Evolutionary conservation across 2,797 vertebrate species (phyloP).

Genomic region (Phoxinus dragarum): DNA sequence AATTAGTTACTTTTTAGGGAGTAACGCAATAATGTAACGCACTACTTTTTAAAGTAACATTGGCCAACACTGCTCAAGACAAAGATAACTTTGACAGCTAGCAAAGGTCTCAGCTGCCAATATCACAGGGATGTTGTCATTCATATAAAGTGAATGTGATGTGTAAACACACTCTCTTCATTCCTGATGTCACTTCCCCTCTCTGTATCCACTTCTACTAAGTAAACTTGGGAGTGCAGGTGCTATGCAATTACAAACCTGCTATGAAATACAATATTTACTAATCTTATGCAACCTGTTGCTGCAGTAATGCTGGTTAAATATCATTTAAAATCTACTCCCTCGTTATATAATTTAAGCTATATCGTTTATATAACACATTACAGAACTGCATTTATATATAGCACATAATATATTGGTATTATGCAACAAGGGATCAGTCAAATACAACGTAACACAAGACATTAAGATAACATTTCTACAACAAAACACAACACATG

Average conservation of each 20-base stretch:
- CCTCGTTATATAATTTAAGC: background rate
- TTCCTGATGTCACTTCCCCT: background rate
- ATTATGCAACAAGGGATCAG: constrained; percentile 1
- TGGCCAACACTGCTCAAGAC: background rate
- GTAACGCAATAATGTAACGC: background rate
- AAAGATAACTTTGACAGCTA: background rate
- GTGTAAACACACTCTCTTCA: background rate
- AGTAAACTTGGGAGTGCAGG: background rate
- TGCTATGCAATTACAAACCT: background rate
- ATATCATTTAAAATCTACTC: background rate
- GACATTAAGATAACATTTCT: background rate
- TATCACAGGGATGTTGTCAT: background rate
- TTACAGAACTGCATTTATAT: background rate
- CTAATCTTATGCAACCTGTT: background rate
- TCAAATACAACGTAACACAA: background rate
- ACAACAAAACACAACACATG: constrained; percentile 3
- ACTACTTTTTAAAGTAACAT: background rate
- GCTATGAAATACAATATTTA: background rate
- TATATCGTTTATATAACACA: background rate
- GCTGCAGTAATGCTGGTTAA: background rate
- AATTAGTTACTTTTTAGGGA: background rate
- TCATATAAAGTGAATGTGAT: background rate
- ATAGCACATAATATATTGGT: background rate
- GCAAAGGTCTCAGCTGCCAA: background rate
- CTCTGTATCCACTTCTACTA: constrained; percentile 6